Base-by-base conservation (phyloP, 2,113 vertebrate species). In the Corvus cornix region DNA sequence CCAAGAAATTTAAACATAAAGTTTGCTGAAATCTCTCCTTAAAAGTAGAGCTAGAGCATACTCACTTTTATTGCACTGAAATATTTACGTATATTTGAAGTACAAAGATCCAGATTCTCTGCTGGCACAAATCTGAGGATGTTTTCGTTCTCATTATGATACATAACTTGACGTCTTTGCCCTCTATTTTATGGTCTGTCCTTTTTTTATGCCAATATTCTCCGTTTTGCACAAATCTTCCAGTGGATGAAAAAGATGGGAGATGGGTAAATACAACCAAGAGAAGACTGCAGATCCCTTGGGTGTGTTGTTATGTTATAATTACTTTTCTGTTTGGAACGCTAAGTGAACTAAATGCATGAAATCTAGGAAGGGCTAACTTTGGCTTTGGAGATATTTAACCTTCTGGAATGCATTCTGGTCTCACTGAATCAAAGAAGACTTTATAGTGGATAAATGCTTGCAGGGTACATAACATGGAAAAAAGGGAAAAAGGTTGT, bases 1-100 rank as follows among this genome's bases (percentile, higher is more conserved):
- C 74, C 95, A 96, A 60, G 72, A 95, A 96, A 96, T 96, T 95
- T 94, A 96, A 96, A 94, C 78, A 86, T 87, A 97, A 96, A 96
- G 43, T 91, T 91, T 87, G 72, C 75, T 84, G 90, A 94, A 95
- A 85, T 81, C 64, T 76, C 49, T 82, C 49, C 72, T 94, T 49
- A 62, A 95, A 87, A 87, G 39, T 82, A 91, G 84, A 88, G 53
- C 84, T 86, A 74, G 87, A 76, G 43, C 66, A 58, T 95, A 95
- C 95, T 96, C 90, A 96, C 60, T 88, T 96, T 88, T 82, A 90
- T 60, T 79, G 64, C 62, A 84, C 66, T 22, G 49, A 85, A 85
- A 74, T 96, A 94, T 96, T 95, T 95, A 93, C 2, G 0, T 64
- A 80, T 70, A n/a, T 88, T 96, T 89, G 66, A 81, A 86, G 82